Evolutionary conservation across 1,140 invertebrate species (phyloP), one percentile per base, ranked within the genome.

Genomic region (Drosophila bipectinata): DNA sequence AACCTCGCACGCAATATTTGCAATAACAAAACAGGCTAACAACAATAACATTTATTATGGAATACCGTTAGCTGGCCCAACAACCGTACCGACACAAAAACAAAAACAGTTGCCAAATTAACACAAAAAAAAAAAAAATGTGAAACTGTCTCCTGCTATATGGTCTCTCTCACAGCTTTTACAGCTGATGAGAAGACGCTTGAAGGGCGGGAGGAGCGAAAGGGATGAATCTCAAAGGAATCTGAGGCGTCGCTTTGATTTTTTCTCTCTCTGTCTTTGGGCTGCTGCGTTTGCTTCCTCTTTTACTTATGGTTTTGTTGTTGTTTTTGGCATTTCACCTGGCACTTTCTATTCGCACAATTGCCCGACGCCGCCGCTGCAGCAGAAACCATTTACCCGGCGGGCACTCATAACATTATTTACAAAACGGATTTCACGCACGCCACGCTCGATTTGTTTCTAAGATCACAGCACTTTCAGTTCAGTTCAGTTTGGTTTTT

Each of bases 191-290:
- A 15, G 9, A 47, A 32, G 24, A 34, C 26, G 28, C 28, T 26
- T 14, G 48, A 49, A 15, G 18, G 48, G 26, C 15, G 72, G 26
- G 49, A 49, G 62, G 53, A 60, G 59, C 28, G 32, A 52, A 67
- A 67, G 63, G 63, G 63, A 67, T 67, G 63, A 67, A 67, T 67
- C 60, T 64, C 18, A 28, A 64, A 56, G 57, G 39, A 72, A 32
- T 32, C 41, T 55, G 63, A 75, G 45, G 67, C 72, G 79, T 74
- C 62, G 78, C 68, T 85, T 85, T 85, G 73, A 74, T 72, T 82
- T 69, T 68, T 45, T 56, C 26, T 66, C 39, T 58, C 30, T 10
- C 18, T 44, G 34, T 67, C 63, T 53, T 61, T 64, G 4, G 18
- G 24, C 55, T 18, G 41, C 66, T 66, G 39, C 39, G 71, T 58